Evolutionary conservation across 2,888 invertebrate genomes (phyloP), one percentile per base, ranked within the genome.

Genomic region (Aromia moschata): DNA sequence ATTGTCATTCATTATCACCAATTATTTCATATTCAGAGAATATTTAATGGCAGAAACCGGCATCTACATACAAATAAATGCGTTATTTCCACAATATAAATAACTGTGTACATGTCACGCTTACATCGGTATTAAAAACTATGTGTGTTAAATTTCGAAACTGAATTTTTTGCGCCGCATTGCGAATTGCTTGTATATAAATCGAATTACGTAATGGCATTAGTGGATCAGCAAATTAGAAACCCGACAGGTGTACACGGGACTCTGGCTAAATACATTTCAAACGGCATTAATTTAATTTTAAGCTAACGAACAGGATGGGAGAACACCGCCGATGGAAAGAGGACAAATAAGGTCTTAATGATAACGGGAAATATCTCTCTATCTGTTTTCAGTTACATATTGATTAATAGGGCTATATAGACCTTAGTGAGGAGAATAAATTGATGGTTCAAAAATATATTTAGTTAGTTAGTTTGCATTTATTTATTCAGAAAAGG

Each of bases 141-240:
- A 40, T 41, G 30, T 41, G n/a, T 41, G 41, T 40, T 54, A 41
- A 14, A 37, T 36, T 45, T 54, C 44, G 36, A 45, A 51, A 51
- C 44, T 17, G 37, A 47, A n/a, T 58, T 40, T 55, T 55, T 31
- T 54, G 31, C 43, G 33, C 15, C 11, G 18, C 2, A 43, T 53
- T 41, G 52, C 25, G 37, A 45, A 51, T 25, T 17, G 33, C 20
- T 11, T 33, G n/a, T 45, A 18, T 45, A 45, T 45, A 61, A 58
- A 58, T 43, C 47, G 40, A 36, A 56, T 62, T 58, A 44, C 40
- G 38, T 59, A 59, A 62, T 58, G 30, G 9, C 58, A 59, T 62
- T 59, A 62, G 62, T 40, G 41, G 45, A 20, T 58, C 45, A 37
- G 55, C 41, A 51, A 40, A 58, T 62, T 58, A 55, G 62, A 62